These are phyloP conservation scores for Ascidia mentula DNA, from an alignment of 23 tunicate genomes.

Conservation along the genomic window DNA sequence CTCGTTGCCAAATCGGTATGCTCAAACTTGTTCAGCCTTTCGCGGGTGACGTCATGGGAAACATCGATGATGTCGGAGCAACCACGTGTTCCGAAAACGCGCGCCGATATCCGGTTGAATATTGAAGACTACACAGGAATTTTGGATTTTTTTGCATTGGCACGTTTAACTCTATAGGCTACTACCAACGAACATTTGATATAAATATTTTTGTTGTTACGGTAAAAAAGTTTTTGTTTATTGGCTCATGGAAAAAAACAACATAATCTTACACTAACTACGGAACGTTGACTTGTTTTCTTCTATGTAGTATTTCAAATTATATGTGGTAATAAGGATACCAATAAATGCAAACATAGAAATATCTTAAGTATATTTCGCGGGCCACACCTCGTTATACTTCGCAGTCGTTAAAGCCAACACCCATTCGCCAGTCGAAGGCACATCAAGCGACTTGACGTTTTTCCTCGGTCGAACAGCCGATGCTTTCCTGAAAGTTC, in stretches of 20 bases:
- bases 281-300: no score
- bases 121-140: conserved; percentile 22
- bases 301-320: no score
- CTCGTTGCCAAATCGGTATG: neutral
- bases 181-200: no score
- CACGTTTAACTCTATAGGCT: no score
- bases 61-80: conserved; percentile 36
- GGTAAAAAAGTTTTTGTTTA: no score
- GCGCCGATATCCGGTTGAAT: conserved; percentile 29
- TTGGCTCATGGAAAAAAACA: no score
- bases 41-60: conserved; percentile 28
- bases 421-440: conserved; percentile 13
- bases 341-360: no score
- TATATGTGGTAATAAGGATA: no score
- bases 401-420: neutral
- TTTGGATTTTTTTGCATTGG: no score
- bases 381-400: conserved; percentile 19
- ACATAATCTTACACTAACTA: no score
- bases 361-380: no score
- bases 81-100: conserved; percentile 51
- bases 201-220: no score
- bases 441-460: neutral
- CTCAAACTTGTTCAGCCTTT: neutral
- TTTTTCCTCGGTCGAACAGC: neutral
- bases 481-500: conserved; percentile 15